Evolutionary conservation across 2,888 invertebrate species (phyloP).

Genomic region (Polydrusus cervinus): DNA sequence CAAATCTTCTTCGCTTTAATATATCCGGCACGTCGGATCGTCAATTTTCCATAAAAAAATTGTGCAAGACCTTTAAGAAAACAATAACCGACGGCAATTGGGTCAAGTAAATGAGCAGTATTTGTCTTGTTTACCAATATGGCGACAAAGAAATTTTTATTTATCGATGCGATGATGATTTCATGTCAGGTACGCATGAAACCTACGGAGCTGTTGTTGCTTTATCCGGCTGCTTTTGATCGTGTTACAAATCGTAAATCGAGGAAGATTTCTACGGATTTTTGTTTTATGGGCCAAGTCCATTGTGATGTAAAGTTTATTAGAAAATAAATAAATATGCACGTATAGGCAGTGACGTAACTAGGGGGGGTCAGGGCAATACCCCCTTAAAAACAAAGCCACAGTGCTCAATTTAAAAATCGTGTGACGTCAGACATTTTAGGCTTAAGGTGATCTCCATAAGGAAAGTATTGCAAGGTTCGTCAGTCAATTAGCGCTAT

Average conservation of each 20-base stretch:
- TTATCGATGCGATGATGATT: conserved; percentile 57
- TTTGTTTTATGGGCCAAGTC: conserved; percentile 23
- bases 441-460: too few species aligned
- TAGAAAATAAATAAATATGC: not conserved
- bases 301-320: conserved; percentile 19
- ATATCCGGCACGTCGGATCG: conserved; percentile 29
- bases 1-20: conserved; percentile 21
- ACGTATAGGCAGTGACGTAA: too few species aligned
- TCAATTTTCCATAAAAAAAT: conserved; percentile 57
- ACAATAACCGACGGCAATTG: conserved; percentile 60
- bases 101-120: conserved; percentile 62
- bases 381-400: too few species aligned
- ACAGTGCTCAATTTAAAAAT: too few species aligned
- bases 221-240: conserved; percentile 39
- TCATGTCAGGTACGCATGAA: conserved; percentile 61
- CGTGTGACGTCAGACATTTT: too few species aligned
- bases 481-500: too few species aligned
- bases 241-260: conserved; percentile 42
- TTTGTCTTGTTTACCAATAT: conserved; percentile 61
- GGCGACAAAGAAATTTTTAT: conserved; percentile 61
- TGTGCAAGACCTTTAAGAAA: conserved; percentile 63
- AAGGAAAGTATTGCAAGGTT: too few species aligned
- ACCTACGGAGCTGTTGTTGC: conserved; percentile 52
- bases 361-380: too few species aligned
- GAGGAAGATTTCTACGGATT: conserved; percentile 38